Evolutionary conservation across 1,140 invertebrate genomes (phyloP).

Genomic region (Papilio helenus): DNA sequence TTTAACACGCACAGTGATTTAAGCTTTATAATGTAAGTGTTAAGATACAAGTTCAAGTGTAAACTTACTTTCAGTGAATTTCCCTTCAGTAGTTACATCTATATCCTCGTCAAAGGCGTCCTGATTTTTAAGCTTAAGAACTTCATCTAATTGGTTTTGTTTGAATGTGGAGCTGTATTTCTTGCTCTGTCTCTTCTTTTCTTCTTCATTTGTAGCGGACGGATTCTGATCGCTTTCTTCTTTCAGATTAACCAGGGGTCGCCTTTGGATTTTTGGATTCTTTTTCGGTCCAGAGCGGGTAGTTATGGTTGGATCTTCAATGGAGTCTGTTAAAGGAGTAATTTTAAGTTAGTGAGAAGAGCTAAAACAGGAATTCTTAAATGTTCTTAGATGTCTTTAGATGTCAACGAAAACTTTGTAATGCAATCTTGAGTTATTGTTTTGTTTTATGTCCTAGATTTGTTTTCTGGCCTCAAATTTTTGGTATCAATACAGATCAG

Average conservation of each 20-base stretch:
- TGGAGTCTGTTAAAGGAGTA: conserved; percentile 51
- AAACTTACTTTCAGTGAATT: conserved; percentile 60
- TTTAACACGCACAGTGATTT: neutral
- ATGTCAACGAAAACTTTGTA: no score
- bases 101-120: conserved; percentile 50
- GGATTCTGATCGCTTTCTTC: conserved; percentile 64
- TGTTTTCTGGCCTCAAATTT: neutral
- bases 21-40: neutral
- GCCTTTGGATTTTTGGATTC: conserved; percentile 55
- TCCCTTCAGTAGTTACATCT: conserved; percentile 57
- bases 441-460: no score
- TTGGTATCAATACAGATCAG: neutral
- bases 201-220: conserved; percentile 73
- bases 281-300: conserved; percentile 44
- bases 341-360: conserved; percentile 17
- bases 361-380: neutral
- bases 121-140: conserved; percentile 51
- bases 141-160: conserved; percentile 70
- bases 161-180: conserved; percentile 74
- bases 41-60: neutral
- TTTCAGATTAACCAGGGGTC: conserved; percentile 63
- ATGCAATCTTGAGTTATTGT: no score
- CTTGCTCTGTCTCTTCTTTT: conserved; percentile 75
- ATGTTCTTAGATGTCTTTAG: neutral
- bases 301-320: conserved; percentile 64